phyloP scores from a whole-genome alignment of 1,140 invertebrate genomes.

The Octopus sinensis region DNA sequence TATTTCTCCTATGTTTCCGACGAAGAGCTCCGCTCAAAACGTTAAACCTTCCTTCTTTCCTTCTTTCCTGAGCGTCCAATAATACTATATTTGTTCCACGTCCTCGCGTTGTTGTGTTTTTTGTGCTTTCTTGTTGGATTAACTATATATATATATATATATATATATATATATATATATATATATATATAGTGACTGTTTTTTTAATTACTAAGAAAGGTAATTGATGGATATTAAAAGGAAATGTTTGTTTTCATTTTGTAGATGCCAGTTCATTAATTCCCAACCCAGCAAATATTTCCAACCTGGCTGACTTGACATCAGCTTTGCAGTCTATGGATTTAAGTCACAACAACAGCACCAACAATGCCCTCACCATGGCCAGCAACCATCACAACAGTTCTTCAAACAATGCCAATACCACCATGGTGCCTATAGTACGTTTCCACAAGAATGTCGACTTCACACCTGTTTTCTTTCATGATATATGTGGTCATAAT shows the following conservation, averaged over 20 bases:
- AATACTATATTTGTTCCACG: no score
- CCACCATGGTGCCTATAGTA: slow-evolving; percentile 25
- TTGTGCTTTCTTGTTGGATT: no score
- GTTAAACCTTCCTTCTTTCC: no score
- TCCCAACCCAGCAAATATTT: not conserved
- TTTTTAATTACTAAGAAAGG: no score
- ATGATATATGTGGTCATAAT: slow-evolving; percentile 76
- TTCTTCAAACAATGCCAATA: slow-evolving; percentile 22
- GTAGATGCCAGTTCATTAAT: not conserved
- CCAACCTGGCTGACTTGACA: not conserved
- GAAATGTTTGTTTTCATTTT: not conserved
- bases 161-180: no score
- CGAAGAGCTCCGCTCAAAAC: no score
- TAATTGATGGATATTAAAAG: no score
- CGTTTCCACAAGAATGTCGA: slow-evolving; percentile 39
- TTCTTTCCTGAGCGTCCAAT: no score
- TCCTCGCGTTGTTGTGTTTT: no score
- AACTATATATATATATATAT: no score
- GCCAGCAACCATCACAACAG: not conserved
- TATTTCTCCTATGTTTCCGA: no score
- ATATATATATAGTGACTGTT: no score
- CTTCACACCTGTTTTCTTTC: slow-evolving; percentile 50
- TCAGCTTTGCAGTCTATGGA: not conserved
- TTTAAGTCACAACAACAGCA: slow-evolving; percentile 3
- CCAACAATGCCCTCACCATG: not conserved